These are phyloP conservation scores for Flexamia atlantica DNA, from an alignment of 2,888 invertebrate genomes.

Conservation along the genomic window DNA sequence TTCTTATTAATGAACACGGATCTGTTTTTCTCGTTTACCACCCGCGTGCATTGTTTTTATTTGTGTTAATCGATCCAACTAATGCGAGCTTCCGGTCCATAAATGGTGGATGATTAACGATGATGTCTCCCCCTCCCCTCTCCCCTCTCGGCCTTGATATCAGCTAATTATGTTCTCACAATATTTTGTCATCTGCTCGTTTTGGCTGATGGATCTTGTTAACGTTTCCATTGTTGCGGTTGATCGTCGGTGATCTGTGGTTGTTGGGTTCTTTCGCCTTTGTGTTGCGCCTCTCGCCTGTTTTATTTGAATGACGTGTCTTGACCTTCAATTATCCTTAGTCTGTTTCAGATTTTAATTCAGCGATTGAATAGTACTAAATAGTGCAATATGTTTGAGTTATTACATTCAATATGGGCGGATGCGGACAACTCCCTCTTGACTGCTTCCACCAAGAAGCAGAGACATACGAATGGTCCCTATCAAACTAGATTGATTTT, in stretches of 20 bases:
- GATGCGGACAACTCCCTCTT: no score
- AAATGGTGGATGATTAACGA: conserved; percentile 37
- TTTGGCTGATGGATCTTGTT: conserved; percentile 43
- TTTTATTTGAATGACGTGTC: no score
- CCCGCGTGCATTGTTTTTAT: conserved; percentile 59
- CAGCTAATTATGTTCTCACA: conserved; percentile 54
- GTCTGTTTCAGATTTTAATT: no score
- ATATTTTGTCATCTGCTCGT: conserved; percentile 58
- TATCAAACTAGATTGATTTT: no score
- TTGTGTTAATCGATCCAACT: conserved; percentile 57
- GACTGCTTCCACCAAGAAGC: no score
- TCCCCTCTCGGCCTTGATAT: conserved; percentile 2
- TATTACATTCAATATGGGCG: no score
- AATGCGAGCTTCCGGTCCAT: conserved; percentile 52
- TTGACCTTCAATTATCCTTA: no score
- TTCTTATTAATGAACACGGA: conserved; percentile 60
- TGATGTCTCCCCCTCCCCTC: not conserved
- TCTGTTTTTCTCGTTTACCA: conserved; percentile 55
- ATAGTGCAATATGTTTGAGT: no score
- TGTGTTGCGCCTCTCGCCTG: not conserved
- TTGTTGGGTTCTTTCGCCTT: not conserved
- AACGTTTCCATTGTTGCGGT: conserved; percentile 30
- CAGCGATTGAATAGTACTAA: no score
- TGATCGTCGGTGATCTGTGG: not conserved
- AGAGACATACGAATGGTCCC: no score